phyloP scores from a whole-genome alignment of 92 coral and sea anemone genomes.

The Nematostella vectensis region DNA sequence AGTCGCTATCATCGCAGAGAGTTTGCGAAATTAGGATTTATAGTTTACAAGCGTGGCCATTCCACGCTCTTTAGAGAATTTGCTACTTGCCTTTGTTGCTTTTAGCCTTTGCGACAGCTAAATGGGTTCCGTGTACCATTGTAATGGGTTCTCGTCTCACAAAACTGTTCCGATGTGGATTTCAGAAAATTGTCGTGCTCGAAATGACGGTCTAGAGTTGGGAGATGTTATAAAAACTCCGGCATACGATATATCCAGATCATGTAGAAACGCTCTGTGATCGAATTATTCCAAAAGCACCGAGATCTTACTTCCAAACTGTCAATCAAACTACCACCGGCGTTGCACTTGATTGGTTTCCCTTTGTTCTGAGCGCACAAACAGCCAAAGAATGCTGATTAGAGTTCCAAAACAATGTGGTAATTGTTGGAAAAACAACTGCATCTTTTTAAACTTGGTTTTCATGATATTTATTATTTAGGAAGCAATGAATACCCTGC shows the following conservation, averaged over 20 bases:
- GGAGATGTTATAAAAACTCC: constrained; percentile 14
- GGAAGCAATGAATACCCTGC: no score
- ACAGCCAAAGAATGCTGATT: no score
- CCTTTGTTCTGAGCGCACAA: constrained; percentile 20
- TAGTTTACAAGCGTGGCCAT: constrained; percentile 13
- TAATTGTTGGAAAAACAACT: no score
- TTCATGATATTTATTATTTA: no score
- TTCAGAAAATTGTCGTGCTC: not conserved
- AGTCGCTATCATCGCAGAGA: constrained; percentile 10
- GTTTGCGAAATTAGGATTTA: constrained; percentile 12
- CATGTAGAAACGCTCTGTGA: constrained; percentile 79
- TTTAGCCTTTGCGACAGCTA: constrained; percentile 39
- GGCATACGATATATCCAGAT: constrained; percentile 66
- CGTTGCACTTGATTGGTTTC: constrained; percentile 46
- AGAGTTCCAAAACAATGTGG: no score
- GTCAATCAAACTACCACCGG: constrained; percentile 46
- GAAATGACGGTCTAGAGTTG: not conserved
- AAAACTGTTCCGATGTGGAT: not conserved
- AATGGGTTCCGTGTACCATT: constrained; percentile 59
- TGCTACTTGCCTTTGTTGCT: constrained; percentile 15
- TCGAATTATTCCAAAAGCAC: constrained; percentile 14
- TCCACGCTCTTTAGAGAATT: constrained; percentile 21
- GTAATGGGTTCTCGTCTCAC: constrained; percentile 35
- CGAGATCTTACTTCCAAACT: constrained; percentile 22
- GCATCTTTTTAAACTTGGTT: no score